Evolutionary conservation across 1,140 invertebrate genomes (phyloP).

Genomic region (Galleria mellonella): DNA sequence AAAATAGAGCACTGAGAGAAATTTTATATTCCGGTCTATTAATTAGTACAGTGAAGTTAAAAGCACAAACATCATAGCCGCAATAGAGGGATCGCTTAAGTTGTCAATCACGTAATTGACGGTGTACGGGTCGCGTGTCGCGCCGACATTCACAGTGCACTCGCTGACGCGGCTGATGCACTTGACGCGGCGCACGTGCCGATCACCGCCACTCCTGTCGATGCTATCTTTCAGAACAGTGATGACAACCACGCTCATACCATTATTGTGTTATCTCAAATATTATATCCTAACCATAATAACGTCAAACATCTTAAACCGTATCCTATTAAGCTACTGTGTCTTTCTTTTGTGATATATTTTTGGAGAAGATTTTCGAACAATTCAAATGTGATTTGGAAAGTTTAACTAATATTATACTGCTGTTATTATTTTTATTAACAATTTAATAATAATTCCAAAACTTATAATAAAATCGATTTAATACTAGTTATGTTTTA

Average conservation of each 20-base stretch:
- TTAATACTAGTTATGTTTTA: conserved; percentile 20
- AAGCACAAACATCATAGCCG: background rate
- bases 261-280: background rate
- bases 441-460: no score
- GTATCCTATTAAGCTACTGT: no score
- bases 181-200: conserved; percentile 58
- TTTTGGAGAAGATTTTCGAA: no score
- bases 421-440: no score
- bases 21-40: background rate
- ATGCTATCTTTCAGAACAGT: conserved; percentile 36
- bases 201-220: conserved; percentile 46
- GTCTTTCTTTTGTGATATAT: no score
- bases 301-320: no score
- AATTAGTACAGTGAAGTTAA: background rate
- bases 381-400: no score
- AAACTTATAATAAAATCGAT: no score
- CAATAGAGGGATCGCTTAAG: conserved; percentile 23
- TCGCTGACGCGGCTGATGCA: conserved; percentile 52
- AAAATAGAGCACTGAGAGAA: no score
- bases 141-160: conserved; percentile 27
- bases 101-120: conserved; percentile 61
- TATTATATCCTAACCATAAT: no score
- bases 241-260: conserved; percentile 4
- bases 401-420: no score
- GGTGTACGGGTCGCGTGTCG: conserved; percentile 40